Evolutionary conservation across 2,797 vertebrate genomes (phyloP).

Genomic region (Amphiprion clarkii): DNA sequence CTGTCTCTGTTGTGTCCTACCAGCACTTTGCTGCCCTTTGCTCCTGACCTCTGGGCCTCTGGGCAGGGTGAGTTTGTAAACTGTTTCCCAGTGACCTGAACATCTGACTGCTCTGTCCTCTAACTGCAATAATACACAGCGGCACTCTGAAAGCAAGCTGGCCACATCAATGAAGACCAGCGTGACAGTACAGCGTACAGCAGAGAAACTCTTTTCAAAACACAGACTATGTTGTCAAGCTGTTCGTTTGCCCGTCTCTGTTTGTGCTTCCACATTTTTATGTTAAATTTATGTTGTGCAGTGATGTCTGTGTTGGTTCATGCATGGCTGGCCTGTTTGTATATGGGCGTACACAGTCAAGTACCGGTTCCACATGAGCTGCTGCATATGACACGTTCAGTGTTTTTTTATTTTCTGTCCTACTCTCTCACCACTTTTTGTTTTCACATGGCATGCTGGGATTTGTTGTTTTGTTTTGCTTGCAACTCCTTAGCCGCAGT

Average conservation of each 20-base stretch:
- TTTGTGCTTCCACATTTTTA: conserved; percentile 50
- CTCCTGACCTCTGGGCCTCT: conserved; percentile 50
- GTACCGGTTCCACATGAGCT: conserved; percentile 31
- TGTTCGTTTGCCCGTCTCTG: conserved; percentile 40
- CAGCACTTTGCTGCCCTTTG: conserved; percentile 49
- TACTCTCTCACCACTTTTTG: conserved; percentile 32
- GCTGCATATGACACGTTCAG: conserved; percentile 45
- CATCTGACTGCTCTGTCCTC: conserved; percentile 51
- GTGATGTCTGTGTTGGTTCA: conserved; percentile 13
- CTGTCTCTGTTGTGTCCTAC: conserved; percentile 47
- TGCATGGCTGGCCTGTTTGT: conserved; percentile 11
- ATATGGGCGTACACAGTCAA: conserved; percentile 18
- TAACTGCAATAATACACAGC: conserved; percentile 40
- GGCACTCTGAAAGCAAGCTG: not conserved
- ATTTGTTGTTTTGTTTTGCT: conserved; percentile 68
- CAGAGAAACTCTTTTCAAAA: conserved; percentile 26
- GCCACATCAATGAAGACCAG: conserved; percentile 20
- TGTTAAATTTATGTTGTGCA: conserved; percentile 34
- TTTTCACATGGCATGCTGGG: conserved; percentile 69
- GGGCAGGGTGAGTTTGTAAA: conserved; percentile 52
- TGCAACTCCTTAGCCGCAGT: conserved; percentile 59
- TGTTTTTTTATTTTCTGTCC: conserved; percentile 31
- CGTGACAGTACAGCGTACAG: not conserved
- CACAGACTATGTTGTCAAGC: conserved; percentile 21
- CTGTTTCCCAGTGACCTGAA: conserved; percentile 52